Conservation (phyloP, 2,797 vertebrate genomes). For the Rhadinocentrus ornatus region DNA sequence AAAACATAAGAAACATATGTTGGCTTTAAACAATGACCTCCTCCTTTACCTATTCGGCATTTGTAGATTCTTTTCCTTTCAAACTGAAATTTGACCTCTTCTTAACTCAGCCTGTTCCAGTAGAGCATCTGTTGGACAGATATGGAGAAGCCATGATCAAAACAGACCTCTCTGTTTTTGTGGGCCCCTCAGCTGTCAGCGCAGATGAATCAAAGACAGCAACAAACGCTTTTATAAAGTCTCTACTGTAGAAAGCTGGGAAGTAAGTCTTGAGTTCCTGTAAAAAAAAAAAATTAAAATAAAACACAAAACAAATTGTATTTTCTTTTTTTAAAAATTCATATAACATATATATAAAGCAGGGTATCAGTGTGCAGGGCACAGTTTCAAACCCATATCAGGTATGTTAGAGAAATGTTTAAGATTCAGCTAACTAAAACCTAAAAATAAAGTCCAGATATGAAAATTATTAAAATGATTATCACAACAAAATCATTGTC, state of each 20-base stretch:
- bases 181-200: slow-evolving; percentile 28
- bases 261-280: slow-evolving; percentile 28
- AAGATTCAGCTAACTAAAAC: no score
- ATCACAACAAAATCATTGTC: no score
- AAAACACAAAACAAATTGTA: slow-evolving; percentile 2
- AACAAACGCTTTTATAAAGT: slow-evolving; percentile 11
- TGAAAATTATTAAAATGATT: no score
- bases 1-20: neutral
- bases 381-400: no score
- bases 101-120: slow-evolving; percentile 17
- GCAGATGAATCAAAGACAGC: slow-evolving; percentile 41
- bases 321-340: neutral
- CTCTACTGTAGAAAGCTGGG: neutral
- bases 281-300: slow-evolving; percentile 30
- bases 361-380: no score
- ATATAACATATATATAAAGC: neutral
- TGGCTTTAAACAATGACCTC: neutral
- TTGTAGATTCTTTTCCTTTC: slow-evolving; percentile 12
- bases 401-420: no score
- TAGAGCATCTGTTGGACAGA: slow-evolving; percentile 42
- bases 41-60: slow-evolving; percentile 8
- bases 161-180: slow-evolving; percentile 29
- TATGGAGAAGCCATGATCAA: slow-evolving; percentile 22
- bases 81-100: slow-evolving; percentile 15
- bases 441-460: no score